phyloP scores from a whole-genome alignment of 1,140 invertebrate genomes.

The Hycleus cichorii region DNA sequence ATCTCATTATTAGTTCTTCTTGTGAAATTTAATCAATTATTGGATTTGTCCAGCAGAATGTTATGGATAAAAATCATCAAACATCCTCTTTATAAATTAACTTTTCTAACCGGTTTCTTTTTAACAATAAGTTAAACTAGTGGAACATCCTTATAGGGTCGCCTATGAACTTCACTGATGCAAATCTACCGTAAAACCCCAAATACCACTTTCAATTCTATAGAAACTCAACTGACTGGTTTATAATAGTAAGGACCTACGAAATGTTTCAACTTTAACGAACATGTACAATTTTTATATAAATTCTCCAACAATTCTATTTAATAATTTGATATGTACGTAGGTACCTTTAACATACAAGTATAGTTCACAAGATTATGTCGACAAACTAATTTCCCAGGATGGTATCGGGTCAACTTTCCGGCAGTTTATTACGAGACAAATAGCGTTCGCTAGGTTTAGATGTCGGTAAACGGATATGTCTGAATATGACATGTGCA shows the following conservation, averaged over 20 bases:
- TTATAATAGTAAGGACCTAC: slow-evolving; percentile 22
- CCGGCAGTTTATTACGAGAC: too few species aligned
- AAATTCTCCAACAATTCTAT: neutral
- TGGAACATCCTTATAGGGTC: too few species aligned
- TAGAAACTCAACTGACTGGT: slow-evolving; percentile 6
- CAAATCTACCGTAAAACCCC: slow-evolving; percentile 35
- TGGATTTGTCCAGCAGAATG: too few species aligned
- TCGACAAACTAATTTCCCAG: slow-evolving; percentile 5
- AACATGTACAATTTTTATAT: neutral
- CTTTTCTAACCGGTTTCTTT: too few species aligned
- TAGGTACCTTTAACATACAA: neutral
- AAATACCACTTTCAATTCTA: slow-evolving; percentile 29
- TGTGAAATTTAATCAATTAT: too few species aligned
- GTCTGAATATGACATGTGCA: too few species aligned
- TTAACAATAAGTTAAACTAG: too few species aligned
- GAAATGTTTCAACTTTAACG: slow-evolving; percentile 1
- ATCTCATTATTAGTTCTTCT: too few species aligned
- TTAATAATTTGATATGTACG: neutral
- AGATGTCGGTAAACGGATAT: too few species aligned
- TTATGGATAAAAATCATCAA: too few species aligned
- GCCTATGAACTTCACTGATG: slow-evolving; percentile 30
- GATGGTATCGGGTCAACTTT: slow-evolving; percentile 1
- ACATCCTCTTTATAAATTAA: too few species aligned
- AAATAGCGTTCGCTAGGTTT: too few species aligned
- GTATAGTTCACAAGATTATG: neutral